Evolutionary conservation across 2,113 vertebrate species (phyloP), one percentile per base, ranked within the genome.

Genomic region (Urocitellus parryii): DNA sequence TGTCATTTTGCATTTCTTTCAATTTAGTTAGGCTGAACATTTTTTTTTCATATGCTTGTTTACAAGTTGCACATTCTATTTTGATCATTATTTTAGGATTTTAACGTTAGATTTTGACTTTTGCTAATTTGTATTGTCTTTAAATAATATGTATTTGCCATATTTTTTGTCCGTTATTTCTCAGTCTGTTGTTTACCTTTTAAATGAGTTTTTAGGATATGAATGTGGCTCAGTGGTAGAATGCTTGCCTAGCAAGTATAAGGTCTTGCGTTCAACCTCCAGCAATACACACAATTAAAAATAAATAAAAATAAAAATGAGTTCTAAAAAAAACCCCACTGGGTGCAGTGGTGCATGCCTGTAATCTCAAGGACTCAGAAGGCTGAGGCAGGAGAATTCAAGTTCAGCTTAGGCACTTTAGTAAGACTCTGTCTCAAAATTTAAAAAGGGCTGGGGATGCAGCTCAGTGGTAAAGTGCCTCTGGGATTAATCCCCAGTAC

Each of bases 1-100:
- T 34, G 27, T 77, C 77, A 80, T 81, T 89, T 81, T 92, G 25
- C 48, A 81, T 90, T 77, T 97, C 17, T 73, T 80, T 85, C 42
- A 70, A 82, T 68, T 70, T 65, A 83, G 10, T 39, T 73, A 74
- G 13, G 37, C 27, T 89, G 32, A 83, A 83, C 2, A 24, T 13
- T 58, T 90, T 76, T 90, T 77, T 90, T 77, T 81, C 7, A 65
- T 12, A 48, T 2, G 1, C 72, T 85, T 56, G 8, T 87, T 91
- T 88, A 91, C n/a, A 79, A 91, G 27, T 94, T 88, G 32, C 88
- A 48, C 27, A 51, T 88, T 91, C 51, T 80, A 12, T 58, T n/a
- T 58, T 80, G 76, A 78, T 53, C 8, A 12, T 25, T 58, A 27
- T 88, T 18, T 88, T 81, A 68, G 13, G 24, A 45, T 87, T 18